A percentile compares a stretch with the other conserved stretches of the same genome.
phyloP scores from a whole-genome alignment of 1,140 invertebrate genomes.

The Pollicipes pollicipes region DNA sequence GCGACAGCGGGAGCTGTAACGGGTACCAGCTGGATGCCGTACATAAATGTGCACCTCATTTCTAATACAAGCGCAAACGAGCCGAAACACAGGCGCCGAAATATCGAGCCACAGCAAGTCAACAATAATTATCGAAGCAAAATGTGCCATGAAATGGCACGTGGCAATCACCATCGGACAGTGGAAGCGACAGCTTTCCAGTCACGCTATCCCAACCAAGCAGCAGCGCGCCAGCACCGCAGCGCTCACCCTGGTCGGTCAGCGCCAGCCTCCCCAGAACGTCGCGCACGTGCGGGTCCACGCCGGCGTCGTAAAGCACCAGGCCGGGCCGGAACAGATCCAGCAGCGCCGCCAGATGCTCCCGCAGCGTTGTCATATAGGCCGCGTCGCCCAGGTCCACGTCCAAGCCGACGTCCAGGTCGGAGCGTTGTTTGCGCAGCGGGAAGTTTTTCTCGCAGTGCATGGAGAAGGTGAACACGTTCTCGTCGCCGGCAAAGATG shows the following conservation, averaged over 20 bases:
- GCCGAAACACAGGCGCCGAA: too few relatives aligned
- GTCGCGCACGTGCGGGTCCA: conserved; percentile 25
- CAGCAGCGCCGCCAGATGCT: conserved; percentile 21
- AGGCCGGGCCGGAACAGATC: conserved; percentile 24
- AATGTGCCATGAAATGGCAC: too few relatives aligned
- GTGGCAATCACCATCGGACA: too few relatives aligned
- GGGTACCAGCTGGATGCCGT: too few relatives aligned
- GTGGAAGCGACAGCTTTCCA: too few relatives aligned
- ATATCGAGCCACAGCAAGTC: too few relatives aligned
- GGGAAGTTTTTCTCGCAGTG: conserved; percentile 26
- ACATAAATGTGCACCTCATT: too few relatives aligned
- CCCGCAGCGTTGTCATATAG: conserved; percentile 17
- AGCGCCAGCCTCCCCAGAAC: conserved; percentile 24
- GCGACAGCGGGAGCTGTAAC: too few relatives aligned
- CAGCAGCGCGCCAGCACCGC: too few relatives aligned
- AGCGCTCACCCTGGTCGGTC: conserved; percentile 22
- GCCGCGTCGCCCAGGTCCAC: conserved; percentile 17
- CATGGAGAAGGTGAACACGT: conserved; percentile 26
- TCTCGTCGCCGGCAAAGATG: conserved; percentile 22
- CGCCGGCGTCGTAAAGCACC: conserved; percentile 26
- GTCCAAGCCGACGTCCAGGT: conserved; percentile 23
- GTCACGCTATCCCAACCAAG: too few relatives aligned
- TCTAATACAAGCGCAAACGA: too few relatives aligned
- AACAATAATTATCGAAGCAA: too few relatives aligned
- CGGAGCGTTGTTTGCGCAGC: conserved; percentile 23